Conservation (phyloP, 2,113 vertebrate genomes). For the Polypterus bichir region DNA sequence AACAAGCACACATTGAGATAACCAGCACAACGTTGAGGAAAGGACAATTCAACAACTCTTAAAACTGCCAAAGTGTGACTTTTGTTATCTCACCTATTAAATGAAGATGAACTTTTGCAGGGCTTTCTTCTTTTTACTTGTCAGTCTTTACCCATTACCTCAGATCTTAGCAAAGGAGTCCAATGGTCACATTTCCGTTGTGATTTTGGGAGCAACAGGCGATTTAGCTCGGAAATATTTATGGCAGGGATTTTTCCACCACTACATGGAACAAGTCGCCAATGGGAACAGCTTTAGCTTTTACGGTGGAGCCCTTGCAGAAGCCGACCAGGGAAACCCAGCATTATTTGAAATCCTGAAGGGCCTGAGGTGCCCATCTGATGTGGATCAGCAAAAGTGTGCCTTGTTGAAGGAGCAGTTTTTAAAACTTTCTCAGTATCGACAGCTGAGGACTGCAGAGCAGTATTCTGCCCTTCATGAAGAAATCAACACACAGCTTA, state of each 20-base stretch:
- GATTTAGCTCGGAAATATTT: constrained; percentile 88
- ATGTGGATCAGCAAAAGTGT: constrained; percentile 46
- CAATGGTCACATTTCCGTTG: constrained; percentile 66
- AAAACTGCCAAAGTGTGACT: no score
- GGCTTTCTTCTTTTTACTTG: neutral
- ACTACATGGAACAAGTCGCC: constrained; percentile 64
- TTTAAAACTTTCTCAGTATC: constrained; percentile 64
- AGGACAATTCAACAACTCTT: no score
- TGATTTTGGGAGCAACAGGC: constrained; percentile 79
- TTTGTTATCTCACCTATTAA: neutral
- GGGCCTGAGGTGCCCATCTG: constrained; percentile 51
- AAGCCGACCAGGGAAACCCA: constrained; percentile 40
- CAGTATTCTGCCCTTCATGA: constrained; percentile 57
- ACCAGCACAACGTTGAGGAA: no score
- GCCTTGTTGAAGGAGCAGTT: constrained; percentile 73
- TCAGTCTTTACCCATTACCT: no score
- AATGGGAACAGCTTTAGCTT: constrained; percentile 75
- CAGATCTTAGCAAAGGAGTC: constrained; percentile 15
- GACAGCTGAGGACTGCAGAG: constrained; percentile 54
- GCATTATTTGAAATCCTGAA: constrained; percentile 66
- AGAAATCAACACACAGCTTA: constrained; percentile 47
- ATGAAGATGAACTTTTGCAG: neutral
- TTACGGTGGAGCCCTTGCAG: constrained; percentile 57
- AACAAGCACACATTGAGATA: no score
- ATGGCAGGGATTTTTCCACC: constrained; percentile 85